These are phyloP conservation scores for Gallirallus australis DNA, from an alignment of 2,797 vertebrate genomes.

Conservation along the genomic window DNA sequence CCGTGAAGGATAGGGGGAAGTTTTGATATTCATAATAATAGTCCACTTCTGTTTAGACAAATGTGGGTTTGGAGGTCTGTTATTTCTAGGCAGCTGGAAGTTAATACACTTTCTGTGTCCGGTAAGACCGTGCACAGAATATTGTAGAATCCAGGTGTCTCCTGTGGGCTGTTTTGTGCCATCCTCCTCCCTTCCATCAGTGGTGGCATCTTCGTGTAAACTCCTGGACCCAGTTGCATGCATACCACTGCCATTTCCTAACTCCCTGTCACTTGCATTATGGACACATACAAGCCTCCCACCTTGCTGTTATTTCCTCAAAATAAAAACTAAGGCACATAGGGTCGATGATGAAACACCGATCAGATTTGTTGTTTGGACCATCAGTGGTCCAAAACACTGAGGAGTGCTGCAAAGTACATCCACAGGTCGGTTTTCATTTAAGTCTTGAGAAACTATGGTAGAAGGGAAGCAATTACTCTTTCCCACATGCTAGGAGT, in stretches of 20 bases:
- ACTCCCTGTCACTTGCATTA: rapidly evolving
- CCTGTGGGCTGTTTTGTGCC: not conserved
- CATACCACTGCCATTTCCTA: not conserved
- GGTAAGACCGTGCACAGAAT: not conserved
- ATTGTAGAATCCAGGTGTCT: not conserved
- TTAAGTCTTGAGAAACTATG: not conserved
- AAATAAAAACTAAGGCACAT: not conserved
- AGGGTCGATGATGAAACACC: not conserved
- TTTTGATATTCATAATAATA: not conserved
- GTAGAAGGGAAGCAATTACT: not conserved
- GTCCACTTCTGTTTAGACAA: not conserved
- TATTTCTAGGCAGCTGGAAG: not conserved
- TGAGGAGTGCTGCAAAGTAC: not conserved
- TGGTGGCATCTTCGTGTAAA: not conserved
- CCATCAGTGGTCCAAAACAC: not conserved
- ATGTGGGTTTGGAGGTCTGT: not conserved
- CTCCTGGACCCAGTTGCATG: not conserved
- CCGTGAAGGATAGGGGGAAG: not conserved
- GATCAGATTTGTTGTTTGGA: not conserved
- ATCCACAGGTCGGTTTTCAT: not conserved
- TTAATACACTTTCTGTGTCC: not conserved
- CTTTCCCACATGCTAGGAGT: not conserved
- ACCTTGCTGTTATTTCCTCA: not conserved
- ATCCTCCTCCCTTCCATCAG: rapidly evolving
- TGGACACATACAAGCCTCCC: not conserved